Evolutionary conservation across 2,797 vertebrate genomes (phyloP).

Genomic region (Poecilia picta): DNA sequence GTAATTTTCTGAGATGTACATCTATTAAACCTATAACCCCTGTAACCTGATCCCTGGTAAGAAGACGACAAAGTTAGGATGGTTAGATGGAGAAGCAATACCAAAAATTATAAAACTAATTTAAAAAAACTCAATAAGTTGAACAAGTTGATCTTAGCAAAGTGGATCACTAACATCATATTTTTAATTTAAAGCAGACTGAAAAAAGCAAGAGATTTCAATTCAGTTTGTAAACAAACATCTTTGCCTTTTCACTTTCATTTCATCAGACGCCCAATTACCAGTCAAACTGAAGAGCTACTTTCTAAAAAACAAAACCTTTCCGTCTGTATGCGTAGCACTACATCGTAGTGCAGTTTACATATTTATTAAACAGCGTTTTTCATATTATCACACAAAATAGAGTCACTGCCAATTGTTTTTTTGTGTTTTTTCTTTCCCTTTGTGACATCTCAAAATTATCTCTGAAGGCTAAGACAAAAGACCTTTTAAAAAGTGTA

Average conservation of each 20-base stretch:
- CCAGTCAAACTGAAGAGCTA: constrained; percentile 8
- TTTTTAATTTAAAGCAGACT: constrained; percentile 15
- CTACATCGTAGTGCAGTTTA: constrained; percentile 3
- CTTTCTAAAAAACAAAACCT: constrained; percentile 17
- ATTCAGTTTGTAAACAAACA: constrained; percentile 26
- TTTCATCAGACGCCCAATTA: constrained; percentile 31
- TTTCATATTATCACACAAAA: constrained; percentile 7
- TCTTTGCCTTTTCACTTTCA: constrained; percentile 10
- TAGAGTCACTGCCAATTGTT: constrained; percentile 10
- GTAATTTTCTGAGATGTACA: not conserved
- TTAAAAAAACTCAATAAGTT: too few relatives aligned
- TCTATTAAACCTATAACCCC: not conserved
- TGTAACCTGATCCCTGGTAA: not conserved
- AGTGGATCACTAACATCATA: not conserved
- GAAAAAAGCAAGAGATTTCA: constrained; percentile 10
- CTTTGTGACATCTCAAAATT: constrained; percentile 26
- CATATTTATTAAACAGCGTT: not conserved
- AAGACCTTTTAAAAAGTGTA: constrained; percentile 42
- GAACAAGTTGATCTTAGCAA: too few relatives aligned
- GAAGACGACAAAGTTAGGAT: not conserved
- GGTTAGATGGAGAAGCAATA: not conserved
- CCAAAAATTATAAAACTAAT: not conserved
- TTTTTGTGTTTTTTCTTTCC: constrained; percentile 9
- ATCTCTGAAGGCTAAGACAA: constrained; percentile 56
- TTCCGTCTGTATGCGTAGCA: constrained; percentile 6